Conservation (phyloP, 2,797 vertebrate species). For the Simalia tracyae region DNA sequence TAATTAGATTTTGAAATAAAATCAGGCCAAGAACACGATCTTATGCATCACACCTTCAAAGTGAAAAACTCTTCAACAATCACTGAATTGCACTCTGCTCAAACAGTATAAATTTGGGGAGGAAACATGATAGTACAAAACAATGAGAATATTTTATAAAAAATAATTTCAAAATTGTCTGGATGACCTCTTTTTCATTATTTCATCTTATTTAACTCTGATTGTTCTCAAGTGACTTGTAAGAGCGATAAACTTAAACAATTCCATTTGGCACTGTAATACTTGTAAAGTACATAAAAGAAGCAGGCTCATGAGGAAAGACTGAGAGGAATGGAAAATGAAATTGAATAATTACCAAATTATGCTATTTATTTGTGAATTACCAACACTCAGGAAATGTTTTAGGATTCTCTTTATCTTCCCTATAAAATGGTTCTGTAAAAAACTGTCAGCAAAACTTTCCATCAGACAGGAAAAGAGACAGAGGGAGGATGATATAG, state of each 20-base stretch:
- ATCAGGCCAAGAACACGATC: neutral
- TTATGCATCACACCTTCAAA: conserved; percentile 1
- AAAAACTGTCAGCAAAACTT: neutral
- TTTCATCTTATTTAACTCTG: neutral
- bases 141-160: neutral
- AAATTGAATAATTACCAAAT: neutral
- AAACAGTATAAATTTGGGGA: conserved; percentile 2
- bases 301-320: neutral
- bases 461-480: neutral
- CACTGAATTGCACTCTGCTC: neutral
- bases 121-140: neutral
- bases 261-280: neutral
- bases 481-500: neutral
- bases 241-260: neutral
- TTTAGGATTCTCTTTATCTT: neutral
- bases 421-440: neutral
- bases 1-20: conserved; percentile 9
- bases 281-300: neutral
- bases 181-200: neutral
- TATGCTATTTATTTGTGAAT: neutral
- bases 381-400: neutral
- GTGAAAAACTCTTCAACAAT: neutral
- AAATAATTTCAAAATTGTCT: neutral
- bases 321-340: neutral
- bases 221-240: neutral